Evolutionary conservation across 2,888 invertebrate genomes (phyloP), one percentile per base, ranked within the genome.

Genomic region (Zaprionus bogoriensis): DNA sequence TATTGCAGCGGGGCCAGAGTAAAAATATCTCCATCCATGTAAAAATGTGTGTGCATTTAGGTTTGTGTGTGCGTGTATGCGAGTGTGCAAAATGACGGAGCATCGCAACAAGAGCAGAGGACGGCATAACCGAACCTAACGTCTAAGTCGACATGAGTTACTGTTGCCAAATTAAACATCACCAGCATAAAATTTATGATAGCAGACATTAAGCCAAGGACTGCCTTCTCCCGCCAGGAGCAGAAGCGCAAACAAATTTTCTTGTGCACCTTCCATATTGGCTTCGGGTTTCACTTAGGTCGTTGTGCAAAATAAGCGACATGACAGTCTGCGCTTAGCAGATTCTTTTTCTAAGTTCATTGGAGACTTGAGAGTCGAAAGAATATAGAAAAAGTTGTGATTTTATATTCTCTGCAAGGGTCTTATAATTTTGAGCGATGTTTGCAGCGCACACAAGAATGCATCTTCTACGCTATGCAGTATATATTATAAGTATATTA

Each of bases 161-260:
- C 86, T 68, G 78, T 74, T 78, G 71, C 77, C 78, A 87, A 87
- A 87, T 87, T 87, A 88, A 87, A 88, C 87, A 88, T 87, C 87
- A 87, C 73, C 68, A 71, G 60, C 81, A 76, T 77, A 72, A 78
- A 88, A 87, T 88, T 88, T 87, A 88, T 87, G 87, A 87, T 75
- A 73, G 70, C 73, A 74, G 69, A 61, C 74, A 84, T 81, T 81
- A 87, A 75, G 69, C 67, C 67, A 57, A 61, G 46, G 48, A 36
- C 54, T 74, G 52, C 27, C 67, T 45, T 41, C 17, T 27, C 36
- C 12, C 28, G 28, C 41, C 53, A 48, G 60, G 27, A 46, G 53
- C 48, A 48, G 54, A 22, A 42, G 53, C 41, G 42, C 28, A 79
- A 73, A 57, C 60, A 71, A 67, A 80, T 74, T 62, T 73, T 47